Evolutionary conservation across 1,140 invertebrate genomes (phyloP).

Genomic region (Pissodes strobi): DNA sequence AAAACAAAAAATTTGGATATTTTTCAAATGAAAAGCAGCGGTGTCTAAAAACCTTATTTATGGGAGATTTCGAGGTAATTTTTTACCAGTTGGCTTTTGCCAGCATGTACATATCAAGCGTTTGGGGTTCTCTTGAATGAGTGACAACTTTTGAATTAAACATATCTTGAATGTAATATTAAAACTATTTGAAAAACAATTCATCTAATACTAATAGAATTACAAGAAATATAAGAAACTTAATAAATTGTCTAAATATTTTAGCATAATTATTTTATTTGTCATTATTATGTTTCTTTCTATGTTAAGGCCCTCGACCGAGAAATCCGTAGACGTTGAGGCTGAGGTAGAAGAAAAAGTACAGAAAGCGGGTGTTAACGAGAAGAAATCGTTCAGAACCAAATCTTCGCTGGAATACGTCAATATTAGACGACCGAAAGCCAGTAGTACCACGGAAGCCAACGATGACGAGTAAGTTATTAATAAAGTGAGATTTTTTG

Average conservation of each 20-base stretch:
- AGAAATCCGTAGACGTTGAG: slow-evolving; percentile 43
- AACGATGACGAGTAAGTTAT: slow-evolving; percentile 12
- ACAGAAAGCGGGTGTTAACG: slow-evolving; percentile 11
- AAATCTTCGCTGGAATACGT: slow-evolving; percentile 63
- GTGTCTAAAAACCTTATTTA: no score
- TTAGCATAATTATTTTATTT: background rate
- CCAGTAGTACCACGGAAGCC: slow-evolving; percentile 57
- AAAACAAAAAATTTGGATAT: background rate
- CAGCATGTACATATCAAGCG: no score
- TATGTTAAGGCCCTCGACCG: slow-evolving; percentile 34
- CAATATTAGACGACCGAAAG: slow-evolving; percentile 66
- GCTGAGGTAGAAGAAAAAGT: slow-evolving; percentile 44
- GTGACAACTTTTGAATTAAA: no score
- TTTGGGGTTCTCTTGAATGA: no score
- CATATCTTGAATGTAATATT: no score
- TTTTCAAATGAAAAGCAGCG: background rate
- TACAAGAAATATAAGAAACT: no score
- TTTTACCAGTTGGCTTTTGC: no score
- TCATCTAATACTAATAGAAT: no score
- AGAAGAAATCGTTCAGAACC: slow-evolving; percentile 8
- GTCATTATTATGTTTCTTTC: background rate
- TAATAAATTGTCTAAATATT: background rate
- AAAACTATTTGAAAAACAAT: no score
- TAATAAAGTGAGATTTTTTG: background rate
- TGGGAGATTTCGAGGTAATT: no score